Evolutionary conservation across 2,888 invertebrate genomes (phyloP).

Genomic region (Aelia acuminata): DNA sequence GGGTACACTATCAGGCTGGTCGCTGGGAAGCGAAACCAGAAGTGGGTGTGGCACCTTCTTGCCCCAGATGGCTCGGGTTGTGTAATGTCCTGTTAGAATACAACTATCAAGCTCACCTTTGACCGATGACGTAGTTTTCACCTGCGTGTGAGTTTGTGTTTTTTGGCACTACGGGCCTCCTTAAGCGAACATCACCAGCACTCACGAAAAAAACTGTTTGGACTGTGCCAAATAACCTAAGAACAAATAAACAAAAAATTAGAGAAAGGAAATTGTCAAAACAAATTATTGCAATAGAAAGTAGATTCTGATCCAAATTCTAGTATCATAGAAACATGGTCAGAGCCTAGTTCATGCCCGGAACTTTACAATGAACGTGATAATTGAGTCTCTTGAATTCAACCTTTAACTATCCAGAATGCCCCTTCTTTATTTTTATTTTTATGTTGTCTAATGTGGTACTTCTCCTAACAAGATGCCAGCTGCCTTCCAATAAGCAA

Average conservation of each 20-base stretch:
- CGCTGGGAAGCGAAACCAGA: not conserved
- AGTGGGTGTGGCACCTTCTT: constrained; percentile 49
- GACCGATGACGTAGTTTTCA: constrained; percentile 58
- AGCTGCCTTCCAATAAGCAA: not conserved
- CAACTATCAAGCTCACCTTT: constrained; percentile 55
- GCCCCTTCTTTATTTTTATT: no score
- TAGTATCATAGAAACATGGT: not conserved
- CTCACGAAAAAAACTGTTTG: constrained; percentile 51
- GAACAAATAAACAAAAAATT: not conserved
- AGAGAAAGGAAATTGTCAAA: no score
- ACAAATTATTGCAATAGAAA: no score
- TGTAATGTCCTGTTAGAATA: constrained; percentile 52
- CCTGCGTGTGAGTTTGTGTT: constrained; percentile 46
- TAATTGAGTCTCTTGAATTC: no score
- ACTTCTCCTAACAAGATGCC: not conserved
- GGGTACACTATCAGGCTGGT: not conserved
- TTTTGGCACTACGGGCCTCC: constrained; percentile 36
- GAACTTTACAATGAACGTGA: no score
- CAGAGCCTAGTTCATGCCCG: not conserved
- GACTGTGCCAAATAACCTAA: constrained; percentile 46
- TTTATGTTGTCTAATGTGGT: no score
- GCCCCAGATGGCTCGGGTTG: constrained; percentile 50
- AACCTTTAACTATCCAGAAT: no score
- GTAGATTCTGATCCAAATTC: not conserved
- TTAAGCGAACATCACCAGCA: constrained; percentile 54